A percentile compares a stretch with the other conserved stretches of the same genome.
Conservation (phyloP, 2,888 invertebrate genomes). For the Abscondita cerata region DNA sequence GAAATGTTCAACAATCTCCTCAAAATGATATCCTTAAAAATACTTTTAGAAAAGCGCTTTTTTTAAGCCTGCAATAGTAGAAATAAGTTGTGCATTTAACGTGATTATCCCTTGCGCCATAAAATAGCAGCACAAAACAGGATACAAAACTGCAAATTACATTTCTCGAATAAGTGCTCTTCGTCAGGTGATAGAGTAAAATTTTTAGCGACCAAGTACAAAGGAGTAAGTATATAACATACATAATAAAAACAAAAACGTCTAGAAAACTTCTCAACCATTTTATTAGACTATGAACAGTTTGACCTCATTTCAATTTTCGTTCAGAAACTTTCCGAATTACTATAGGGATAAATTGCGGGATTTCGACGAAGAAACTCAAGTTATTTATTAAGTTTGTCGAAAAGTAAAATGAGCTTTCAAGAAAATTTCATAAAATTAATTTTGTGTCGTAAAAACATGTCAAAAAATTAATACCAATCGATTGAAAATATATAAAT, state of each 20-base stretch:
- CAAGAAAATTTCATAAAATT: constrained; percentile 5
- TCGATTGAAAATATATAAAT: constrained; percentile 1
- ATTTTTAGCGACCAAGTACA: not conserved
- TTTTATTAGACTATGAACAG: constrained; percentile 12
- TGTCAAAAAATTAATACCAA: constrained; percentile 9
- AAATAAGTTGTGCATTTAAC: too few species aligned
- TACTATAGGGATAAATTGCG: constrained; percentile 9
- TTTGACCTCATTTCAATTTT: constrained; percentile 14
- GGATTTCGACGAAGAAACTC: not conserved
- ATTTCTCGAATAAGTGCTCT: not conserved
- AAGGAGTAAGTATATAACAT: not conserved
- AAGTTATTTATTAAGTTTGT: constrained; percentile 8
- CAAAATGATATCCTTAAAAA: too few species aligned
- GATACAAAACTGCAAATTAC: not conserved
- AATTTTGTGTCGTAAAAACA: not conserved
- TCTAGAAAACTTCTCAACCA: constrained; percentile 3
- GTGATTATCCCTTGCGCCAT: not conserved
- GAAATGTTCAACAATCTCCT: too few species aligned
- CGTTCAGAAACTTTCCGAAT: constrained; percentile 6
- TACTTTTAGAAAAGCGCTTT: too few species aligned
- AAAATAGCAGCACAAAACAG: not conserved
- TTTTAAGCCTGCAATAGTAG: too few species aligned
- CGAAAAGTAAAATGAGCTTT: constrained; percentile 9
- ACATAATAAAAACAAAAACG: constrained; percentile 2
- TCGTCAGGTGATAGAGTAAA: too few species aligned